Percentiles rank a stretch among this genome's conserved stretches.
Conservation (phyloP, 2,888 invertebrate genomes). For the Lasius fuliginosus region DNA sequence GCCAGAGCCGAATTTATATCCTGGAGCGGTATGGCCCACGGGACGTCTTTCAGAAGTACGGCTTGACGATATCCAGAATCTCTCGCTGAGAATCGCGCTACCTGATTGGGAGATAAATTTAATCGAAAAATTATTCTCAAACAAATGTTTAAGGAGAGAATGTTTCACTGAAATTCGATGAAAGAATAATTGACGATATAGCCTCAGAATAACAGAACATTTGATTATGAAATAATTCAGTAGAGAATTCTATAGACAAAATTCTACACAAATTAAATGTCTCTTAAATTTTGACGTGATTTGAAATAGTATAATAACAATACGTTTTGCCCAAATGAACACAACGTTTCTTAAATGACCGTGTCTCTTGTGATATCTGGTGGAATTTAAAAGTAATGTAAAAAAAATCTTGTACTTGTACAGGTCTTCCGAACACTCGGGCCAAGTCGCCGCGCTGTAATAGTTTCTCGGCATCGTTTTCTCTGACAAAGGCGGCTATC, state of each 20-base stretch:
- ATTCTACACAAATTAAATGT: not conserved
- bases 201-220: not conserved
- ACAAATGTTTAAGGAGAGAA: not conserved
- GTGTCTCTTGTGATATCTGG: not conserved
- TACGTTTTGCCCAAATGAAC: not conserved
- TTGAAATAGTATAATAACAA: not conserved
- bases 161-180: not conserved
- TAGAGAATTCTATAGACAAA: not conserved
- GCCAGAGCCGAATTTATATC: conserved; percentile 86
- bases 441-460: conserved; percentile 85
- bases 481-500: conserved; percentile 84
- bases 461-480: conserved; percentile 85
- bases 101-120: conserved; percentile 71
- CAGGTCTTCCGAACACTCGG: conserved; percentile 85
- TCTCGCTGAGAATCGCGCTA: conserved; percentile 85
- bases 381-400: not conserved
- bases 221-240: not conserved
- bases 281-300: no score
- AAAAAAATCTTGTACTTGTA: conserved; percentile 81
- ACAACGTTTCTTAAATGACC: not conserved
- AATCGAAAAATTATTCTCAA: not conserved
- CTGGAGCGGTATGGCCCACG: conserved; percentile 87
- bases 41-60: conserved; percentile 86
- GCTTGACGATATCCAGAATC: conserved; percentile 85
- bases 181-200: not conserved